Evolutionary conservation across 2,113 vertebrate species (phyloP), one percentile per base, ranked within the genome.

Genomic region (Thunnus maccoyii): DNA sequence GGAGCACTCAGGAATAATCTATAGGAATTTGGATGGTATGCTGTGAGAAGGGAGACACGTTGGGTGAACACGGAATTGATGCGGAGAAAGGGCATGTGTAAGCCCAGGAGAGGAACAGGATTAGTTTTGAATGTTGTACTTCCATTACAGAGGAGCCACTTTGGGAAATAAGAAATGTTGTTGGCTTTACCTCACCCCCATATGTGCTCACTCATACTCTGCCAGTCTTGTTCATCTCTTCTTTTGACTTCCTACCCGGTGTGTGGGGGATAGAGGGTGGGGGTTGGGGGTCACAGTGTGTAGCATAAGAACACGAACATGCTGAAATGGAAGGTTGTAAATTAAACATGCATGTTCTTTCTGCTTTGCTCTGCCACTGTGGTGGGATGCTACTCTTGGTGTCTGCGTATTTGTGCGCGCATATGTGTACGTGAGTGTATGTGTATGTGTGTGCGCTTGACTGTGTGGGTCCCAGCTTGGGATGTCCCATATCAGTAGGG

Each of bases 311-410:
- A 91, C 85, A 88, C 11, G 82, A 90, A 87, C 82, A 92, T 88
- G 88, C 84, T 90, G 87, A 94, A 91, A 93, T 92, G 91, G 91
- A 92, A 77, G 87, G 85, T 82, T 84, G 78, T 94, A 83, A 94
- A 94, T 94, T 94, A 94, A 94, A 94, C 91, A 94, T 94, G 89
- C 67, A 44, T 67, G 80, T 85, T 85, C 83, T 89, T 85, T 86
- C 88, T 89, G 78, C 86, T 83, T 73, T 83, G 78, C 86, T 72
- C 60, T 82, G 71, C 79, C 68, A 50, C 84, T 57, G 83, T 82
- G 77, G 76, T 80, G 41, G 85, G 88, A 82, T 83, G 85, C 89
- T 70, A 13, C 76, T 44, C 65, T 81, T 44, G 25, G 71, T 88
- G 83, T 86, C 69, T 84, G 57, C 54, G 13, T 75, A 64, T 78